These are phyloP conservation scores for Drosophila atroscutellata DNA, from an alignment of 2,888 invertebrate species.

Conservation along the genomic window DNA sequence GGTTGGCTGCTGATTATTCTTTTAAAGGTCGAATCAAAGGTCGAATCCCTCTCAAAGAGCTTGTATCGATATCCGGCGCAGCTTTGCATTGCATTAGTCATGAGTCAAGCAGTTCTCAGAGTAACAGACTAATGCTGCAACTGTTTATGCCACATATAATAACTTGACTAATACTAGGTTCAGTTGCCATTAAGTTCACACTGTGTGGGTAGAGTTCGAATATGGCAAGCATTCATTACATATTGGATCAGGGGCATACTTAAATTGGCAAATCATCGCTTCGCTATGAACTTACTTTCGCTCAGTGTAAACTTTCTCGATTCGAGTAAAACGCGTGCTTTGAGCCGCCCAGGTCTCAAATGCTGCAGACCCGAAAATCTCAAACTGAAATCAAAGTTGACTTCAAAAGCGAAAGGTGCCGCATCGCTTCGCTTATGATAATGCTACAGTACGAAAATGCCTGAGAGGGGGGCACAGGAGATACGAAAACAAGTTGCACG, in stretches of 20 bases:
- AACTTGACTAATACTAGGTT: not conserved
- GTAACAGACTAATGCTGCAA: not conserved
- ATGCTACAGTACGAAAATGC: slow-evolving; percentile 28
- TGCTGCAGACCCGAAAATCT: not conserved
- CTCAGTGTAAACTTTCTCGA: slow-evolving; percentile 43
- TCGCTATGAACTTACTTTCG: slow-evolving; percentile 64
- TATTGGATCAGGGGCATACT: slow-evolving; percentile 31
- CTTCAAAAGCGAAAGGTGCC: slow-evolving; percentile 75
- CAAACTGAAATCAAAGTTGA: slow-evolving; percentile 24
- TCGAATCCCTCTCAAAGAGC: not conserved
- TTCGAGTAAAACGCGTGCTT: slow-evolving; percentile 55
- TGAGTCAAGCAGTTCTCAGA: not conserved
- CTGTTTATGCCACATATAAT: not conserved
- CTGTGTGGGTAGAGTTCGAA: slow-evolving; percentile 6
- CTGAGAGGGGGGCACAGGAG: not conserved
- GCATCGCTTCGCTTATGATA: slow-evolving; percentile 51
- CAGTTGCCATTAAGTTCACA: not conserved
- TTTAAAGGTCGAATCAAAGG: not conserved
- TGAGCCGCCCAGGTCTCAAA: slow-evolving; percentile 55
- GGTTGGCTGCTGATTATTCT: not conserved
- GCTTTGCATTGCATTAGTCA: not conserved
- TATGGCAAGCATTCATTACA: slow-evolving; percentile 51
- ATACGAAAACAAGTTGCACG: slow-evolving; percentile 72
- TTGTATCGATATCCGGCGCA: not conserved
- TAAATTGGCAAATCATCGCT: slow-evolving; percentile 57